Base-by-base conservation (phyloP, 2,888 invertebrate genomes). In the Pyrocoelia pectoralis region DNA sequence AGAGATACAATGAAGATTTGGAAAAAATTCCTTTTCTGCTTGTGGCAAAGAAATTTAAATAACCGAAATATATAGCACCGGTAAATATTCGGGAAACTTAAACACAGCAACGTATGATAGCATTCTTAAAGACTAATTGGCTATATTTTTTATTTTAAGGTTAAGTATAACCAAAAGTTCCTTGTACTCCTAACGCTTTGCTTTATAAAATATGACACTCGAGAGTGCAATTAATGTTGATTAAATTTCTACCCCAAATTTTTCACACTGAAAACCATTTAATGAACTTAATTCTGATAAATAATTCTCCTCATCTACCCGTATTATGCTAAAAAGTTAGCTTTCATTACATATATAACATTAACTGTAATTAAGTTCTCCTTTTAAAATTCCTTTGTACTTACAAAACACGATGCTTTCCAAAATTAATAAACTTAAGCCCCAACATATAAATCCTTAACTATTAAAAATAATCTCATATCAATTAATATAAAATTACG, bases 401-500 rank as follows among this genome's bases (percentile, higher is more conserved):
- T 24, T 8, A 24, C 8, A 24, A 3, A 24, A 24, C 3, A 24
- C 8, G 33, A 8, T 40, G 54, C 54, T 14, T 9, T 51, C 28
- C 17, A 3, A 51, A 51, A 6, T 24, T 24, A 24, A 24, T 24
- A 24, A 24, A 24, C n/a, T 24, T 24, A 24, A 24, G 24, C 24
- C 24, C 4, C 6, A 24, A 6, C 24, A 6, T 24, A 24, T 24
- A 24, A 24, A 24, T n/a, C 33, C 8, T n/a, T 2, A 33, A 2
- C 33, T 17, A 2, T 62, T 62, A 43, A 40, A 51, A 63, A 49
- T 55, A 55, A 58, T 59, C 41, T 28, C 46, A 54, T 58, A 58
- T 63, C 63, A 63, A 69, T 71, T 72, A 69, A 68, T 72, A 69
- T 74, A 72, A 66, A 71, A 73, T 74, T 68, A 69, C 73, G 66